These are phyloP conservation scores for Wasmannia auropunctata DNA, from an alignment of 1,140 invertebrate species.

Conservation along the genomic window DNA sequence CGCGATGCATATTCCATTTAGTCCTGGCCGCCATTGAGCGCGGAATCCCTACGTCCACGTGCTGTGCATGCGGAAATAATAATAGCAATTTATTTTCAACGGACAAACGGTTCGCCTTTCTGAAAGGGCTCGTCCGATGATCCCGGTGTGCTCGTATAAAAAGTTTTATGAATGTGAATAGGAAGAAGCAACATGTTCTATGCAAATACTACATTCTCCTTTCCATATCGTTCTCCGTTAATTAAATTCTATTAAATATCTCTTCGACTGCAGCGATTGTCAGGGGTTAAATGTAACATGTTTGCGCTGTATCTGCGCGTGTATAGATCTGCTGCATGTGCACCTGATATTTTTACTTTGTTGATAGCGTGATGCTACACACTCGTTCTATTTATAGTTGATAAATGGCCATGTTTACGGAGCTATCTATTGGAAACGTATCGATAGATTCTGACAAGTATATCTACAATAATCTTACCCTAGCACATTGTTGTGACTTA, in stretches of 20 bases:
- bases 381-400: conserved; percentile 28
- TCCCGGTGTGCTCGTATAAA: neutral
- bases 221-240: neutral
- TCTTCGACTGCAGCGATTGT: neutral
- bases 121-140: neutral
- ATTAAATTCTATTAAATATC: neutral
- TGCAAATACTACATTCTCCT: neutral
- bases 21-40: conserved; percentile 1
- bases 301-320: neutral
- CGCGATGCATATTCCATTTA: conserved; percentile 11
- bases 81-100: conserved; percentile 50
- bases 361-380: neutral
- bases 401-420: conserved; percentile 18
- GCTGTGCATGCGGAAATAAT: conserved; percentile 28
- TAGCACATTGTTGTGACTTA: neutral
- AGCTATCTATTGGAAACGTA: conserved; percentile 9
- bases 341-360: conserved; percentile 27
- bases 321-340: neutral
- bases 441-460: conserved; percentile 4
- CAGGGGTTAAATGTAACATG: neutral
- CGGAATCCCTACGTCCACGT: neutral
- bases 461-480: neutral
- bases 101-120: neutral
- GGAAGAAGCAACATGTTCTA: neutral
- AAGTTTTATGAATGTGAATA: neutral